phyloP scores from a whole-genome alignment of 2,888 invertebrate species.

The Loripinus fragilis region DNA sequence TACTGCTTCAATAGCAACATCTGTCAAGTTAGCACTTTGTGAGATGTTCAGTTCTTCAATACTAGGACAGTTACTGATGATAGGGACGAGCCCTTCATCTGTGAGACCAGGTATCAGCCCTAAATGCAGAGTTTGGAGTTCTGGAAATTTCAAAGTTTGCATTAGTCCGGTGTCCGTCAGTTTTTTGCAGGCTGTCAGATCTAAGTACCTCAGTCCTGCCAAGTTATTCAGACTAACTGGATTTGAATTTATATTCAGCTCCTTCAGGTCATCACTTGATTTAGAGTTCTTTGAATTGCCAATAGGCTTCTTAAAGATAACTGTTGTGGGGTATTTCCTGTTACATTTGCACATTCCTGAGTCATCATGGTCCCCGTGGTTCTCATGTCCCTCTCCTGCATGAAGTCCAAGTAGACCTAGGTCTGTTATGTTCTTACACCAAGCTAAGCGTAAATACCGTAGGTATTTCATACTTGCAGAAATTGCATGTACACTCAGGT shows the following conservation, averaged over 20 bases:
- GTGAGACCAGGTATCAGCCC: constrained; percentile 89
- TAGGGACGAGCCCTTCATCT: constrained; percentile 87
- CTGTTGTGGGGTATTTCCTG: constrained; percentile 61
- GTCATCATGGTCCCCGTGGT: constrained; percentile 63
- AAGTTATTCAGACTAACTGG: constrained; percentile 68
- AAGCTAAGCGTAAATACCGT: constrained; percentile 87
- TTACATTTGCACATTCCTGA: constrained; percentile 70
- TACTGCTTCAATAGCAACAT: constrained; percentile 86
- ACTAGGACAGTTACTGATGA: constrained; percentile 88
- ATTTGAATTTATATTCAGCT: constrained; percentile 9
- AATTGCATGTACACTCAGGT: constrained; percentile 87
- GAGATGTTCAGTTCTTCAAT: constrained; percentile 87
- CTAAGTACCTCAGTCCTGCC: constrained; percentile 85
- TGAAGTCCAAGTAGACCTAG: constrained; percentile 86
- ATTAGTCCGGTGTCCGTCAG: constrained; percentile 90
- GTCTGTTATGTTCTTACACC: constrained; percentile 89
- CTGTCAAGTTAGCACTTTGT: constrained; percentile 89
- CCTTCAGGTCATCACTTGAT: neutral
- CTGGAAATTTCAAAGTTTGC: constrained; percentile 88
- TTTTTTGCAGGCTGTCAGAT: constrained; percentile 88
- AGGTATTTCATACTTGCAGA: constrained; percentile 87
- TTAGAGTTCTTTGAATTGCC: constrained; percentile 49
- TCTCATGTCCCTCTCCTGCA: constrained; percentile 38
- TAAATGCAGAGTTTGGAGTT: constrained; percentile 87
- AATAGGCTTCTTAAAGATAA: constrained; percentile 74